Evolutionary conservation across 2,113 vertebrate species (phyloP).

Genomic region (Cyprinodon brontotheroides): DNA sequence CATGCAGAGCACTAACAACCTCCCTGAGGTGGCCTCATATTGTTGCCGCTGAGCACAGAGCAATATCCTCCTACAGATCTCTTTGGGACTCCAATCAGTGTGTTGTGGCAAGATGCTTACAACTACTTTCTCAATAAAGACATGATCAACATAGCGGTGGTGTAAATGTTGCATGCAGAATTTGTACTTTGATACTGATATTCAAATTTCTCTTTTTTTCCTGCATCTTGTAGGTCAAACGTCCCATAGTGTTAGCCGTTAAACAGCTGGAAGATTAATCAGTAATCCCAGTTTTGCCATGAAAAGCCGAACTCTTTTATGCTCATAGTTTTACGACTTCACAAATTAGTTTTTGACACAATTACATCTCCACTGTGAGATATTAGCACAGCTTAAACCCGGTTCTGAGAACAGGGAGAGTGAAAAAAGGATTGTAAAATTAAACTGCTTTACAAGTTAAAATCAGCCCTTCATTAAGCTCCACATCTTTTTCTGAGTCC

Average conservation of each 20-base stretch:
- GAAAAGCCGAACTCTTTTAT: constrained; percentile 1
- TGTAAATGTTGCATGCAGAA: constrained; percentile 31
- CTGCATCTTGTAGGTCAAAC: constrained; percentile 1
- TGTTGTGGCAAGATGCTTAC: constrained; percentile 31
- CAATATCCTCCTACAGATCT: constrained; percentile 66
- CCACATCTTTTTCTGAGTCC: constrained; percentile 26
- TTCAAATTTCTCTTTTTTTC: constrained; percentile 39
- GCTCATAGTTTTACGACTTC: background rate
- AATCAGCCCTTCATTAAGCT: constrained; percentile 37
- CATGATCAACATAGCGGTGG: constrained; percentile 41
- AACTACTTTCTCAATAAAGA: constrained; percentile 37
- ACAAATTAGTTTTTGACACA: constrained; percentile 18
- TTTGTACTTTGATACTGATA: constrained; percentile 39
- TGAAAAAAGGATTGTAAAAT: constrained; percentile 15
- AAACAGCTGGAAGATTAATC: constrained; percentile 13
- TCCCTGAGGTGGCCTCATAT: constrained; percentile 65
- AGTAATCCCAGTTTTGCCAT: constrained; percentile 15
- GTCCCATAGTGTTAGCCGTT: background rate
- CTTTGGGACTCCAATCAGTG: constrained; percentile 54
- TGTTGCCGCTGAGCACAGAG: constrained; percentile 63
- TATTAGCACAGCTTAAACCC: constrained; percentile 24
- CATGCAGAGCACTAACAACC: constrained; percentile 71
- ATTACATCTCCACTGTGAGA: constrained; percentile 22
- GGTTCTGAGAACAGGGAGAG: constrained; percentile 12
- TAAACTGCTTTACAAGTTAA: constrained; percentile 3